Conservation (phyloP, 1,140 invertebrate species). For the Daktulosphaira vitifoliae region DNA sequence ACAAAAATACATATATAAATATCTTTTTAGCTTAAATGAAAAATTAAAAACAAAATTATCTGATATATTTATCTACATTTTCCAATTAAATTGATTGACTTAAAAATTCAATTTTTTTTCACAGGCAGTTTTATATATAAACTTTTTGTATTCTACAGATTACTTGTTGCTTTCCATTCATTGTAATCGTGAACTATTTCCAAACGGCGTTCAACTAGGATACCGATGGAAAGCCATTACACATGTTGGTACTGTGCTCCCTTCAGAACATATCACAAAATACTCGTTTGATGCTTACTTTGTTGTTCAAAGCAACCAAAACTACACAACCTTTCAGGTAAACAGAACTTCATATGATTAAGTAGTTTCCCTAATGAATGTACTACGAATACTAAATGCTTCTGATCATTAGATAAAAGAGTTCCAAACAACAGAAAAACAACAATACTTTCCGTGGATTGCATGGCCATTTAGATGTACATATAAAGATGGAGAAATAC, state of each 20-base stretch:
- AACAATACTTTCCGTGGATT: slow-evolving; percentile 6
- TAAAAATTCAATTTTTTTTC: too few species aligned
- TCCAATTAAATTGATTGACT: too few species aligned
- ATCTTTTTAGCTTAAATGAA: too few species aligned
- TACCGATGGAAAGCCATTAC: slow-evolving; percentile 20
- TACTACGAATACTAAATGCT: background rate
- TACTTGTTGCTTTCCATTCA: background rate
- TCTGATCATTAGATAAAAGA: background rate
- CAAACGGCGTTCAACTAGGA: slow-evolving; percentile 1
- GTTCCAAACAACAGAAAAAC: background rate
- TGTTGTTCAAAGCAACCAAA: background rate
- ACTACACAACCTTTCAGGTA: slow-evolving; percentile 12
- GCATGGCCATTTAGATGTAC: slow-evolving; percentile 7
- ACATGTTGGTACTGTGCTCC: slow-evolving; percentile 18
- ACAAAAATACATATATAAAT: too few species aligned
- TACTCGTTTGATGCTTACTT: slow-evolving; percentile 20
- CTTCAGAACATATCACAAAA: slow-evolving; percentile 24
- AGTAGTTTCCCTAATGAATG: background rate
- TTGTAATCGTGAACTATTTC: slow-evolving; percentile 7
- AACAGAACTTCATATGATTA: too few species aligned
- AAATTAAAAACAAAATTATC: too few species aligned
- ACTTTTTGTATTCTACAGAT: background rate
- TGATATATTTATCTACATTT: too few species aligned
- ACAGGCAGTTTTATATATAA: too few species aligned
- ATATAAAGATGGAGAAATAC: slow-evolving; percentile 21